Percentiles rank a stretch among this genome's conserved stretches.
phyloP scores from a whole-genome alignment of 92 coral and sea anemone genomes.

The Scolanthus callimorphus region DNA sequence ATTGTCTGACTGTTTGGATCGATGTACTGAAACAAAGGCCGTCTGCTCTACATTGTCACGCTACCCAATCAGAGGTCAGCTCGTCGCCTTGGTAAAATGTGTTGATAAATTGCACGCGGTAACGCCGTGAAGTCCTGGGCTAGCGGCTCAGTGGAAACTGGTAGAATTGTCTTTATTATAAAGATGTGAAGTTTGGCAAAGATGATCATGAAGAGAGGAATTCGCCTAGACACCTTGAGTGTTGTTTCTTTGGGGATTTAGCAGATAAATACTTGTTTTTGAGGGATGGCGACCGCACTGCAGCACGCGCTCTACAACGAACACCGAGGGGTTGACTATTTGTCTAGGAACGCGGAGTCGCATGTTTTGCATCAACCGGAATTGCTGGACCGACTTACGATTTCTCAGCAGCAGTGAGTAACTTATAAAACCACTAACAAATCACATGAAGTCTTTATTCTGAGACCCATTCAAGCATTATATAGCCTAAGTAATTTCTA shows the following conservation, averaged over 20 bases:
- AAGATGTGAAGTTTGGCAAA: neutral
- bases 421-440: no score
- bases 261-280: neutral
- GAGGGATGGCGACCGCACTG: constrained; percentile 50
- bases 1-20: no score
- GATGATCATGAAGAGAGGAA: neutral
- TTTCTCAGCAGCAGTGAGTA: constrained; percentile 84
- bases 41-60: no score
- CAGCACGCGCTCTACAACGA: constrained; percentile 55
- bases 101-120: constrained; percentile 34
- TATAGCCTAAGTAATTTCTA: no score
- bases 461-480: no score
- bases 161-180: neutral
- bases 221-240: neutral
- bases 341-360: constrained; percentile 91
- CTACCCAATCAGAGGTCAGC: constrained; percentile 35
- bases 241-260: neutral
- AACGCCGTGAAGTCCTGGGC: neutral
- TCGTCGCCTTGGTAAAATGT: constrained; percentile 64
- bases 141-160: neutral
- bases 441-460: no score
- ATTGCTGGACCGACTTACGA: constrained; percentile 74
- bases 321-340: constrained; percentile 76
- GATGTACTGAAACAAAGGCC: no score
- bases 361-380: constrained; percentile 80